Evolutionary conservation across 2,113 vertebrate species (phyloP), one percentile per base, ranked within the genome.

Genomic region (Ramphastos sulfuratus): DNA sequence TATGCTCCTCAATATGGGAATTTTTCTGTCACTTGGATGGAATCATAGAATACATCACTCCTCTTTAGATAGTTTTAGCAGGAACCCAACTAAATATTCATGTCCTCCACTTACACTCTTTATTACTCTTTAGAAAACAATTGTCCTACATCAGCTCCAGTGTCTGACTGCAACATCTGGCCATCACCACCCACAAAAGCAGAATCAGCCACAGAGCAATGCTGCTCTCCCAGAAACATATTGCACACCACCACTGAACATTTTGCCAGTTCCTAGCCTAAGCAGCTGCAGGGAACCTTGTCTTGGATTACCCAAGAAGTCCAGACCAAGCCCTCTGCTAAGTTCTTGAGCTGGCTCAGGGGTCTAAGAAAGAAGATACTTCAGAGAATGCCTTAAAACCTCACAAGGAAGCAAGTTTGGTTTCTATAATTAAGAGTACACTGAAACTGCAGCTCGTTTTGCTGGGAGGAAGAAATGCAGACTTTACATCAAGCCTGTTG

Each of bases 1-100:
- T 67, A 7, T 60, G 37, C 74, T 82, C 70, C 33, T 87, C 56
- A 87, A 71, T 67, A 81, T 6, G 4, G 60, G 23, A 80, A 77
- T 87, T 93, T 92, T 93, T 81, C 77, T 83, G 72, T 83, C 72
- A 89, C 25, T 93, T 67, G 17, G 14, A 42, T 42, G 15, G 42
- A 42, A 13, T 42, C 42, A 42, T 15, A 42, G 42, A 42, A 42
- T 42, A 15, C 33, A 85, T 92, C 75, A 83, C 52, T 72, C 42
- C 31, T 82, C 37, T 87, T 89, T 24, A 54, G 52, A 82, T 23
- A 67, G 65, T 15, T 83, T 85, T 85, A 83, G 30, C 56, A 85
- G 69, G 48, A 83, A n/a, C 56, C 67, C 60, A 80, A 56, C 89
- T 89, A 91, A 93, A 89, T 85, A 94, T 67, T 83, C 71, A 91